phyloP scores from a whole-genome alignment of 1,140 invertebrate genomes.

The Coptotermes formosanus region DNA sequence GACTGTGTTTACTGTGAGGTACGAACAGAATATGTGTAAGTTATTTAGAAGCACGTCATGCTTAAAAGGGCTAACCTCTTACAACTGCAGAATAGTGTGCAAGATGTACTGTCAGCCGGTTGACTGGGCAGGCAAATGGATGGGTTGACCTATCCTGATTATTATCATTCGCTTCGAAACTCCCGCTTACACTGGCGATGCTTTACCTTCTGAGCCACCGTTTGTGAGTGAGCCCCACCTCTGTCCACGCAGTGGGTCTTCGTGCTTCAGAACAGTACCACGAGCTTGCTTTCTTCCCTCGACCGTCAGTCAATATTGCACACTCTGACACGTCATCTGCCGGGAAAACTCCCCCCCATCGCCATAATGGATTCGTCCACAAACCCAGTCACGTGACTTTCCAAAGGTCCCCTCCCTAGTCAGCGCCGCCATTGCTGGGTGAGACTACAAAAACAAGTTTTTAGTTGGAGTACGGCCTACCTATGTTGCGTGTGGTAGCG shows the following conservation, averaged over 20 bases:
- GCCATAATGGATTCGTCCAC: constrained; percentile 1
- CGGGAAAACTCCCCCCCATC: neutral
- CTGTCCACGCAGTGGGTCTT: neutral
- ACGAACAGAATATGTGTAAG: too few species aligned
- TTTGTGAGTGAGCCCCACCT: too few species aligned
- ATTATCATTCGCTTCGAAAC: too few species aligned
- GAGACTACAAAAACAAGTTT: neutral
- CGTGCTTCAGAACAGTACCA: neutral
- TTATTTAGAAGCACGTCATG: too few species aligned
- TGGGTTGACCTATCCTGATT: too few species aligned
- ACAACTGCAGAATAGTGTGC: too few species aligned
- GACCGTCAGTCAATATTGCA: constrained; percentile 1
- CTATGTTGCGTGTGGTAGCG: neutral
- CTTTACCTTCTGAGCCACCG: too few species aligned
- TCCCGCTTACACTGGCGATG: too few species aligned
- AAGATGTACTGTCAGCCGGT: too few species aligned
- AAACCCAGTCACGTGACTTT: neutral
- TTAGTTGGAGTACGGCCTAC: neutral
- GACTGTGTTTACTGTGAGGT: too few species aligned
- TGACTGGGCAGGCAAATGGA: too few species aligned
- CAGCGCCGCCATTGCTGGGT: neutral
- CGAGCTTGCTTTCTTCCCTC: neutral
- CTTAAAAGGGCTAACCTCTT: too few species aligned
- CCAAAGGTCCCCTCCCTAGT: neutral
- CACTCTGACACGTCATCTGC: constrained; percentile 7